phyloP scores from a whole-genome alignment of 2,888 invertebrate genomes.

The Drosophila tanythrix region DNA sequence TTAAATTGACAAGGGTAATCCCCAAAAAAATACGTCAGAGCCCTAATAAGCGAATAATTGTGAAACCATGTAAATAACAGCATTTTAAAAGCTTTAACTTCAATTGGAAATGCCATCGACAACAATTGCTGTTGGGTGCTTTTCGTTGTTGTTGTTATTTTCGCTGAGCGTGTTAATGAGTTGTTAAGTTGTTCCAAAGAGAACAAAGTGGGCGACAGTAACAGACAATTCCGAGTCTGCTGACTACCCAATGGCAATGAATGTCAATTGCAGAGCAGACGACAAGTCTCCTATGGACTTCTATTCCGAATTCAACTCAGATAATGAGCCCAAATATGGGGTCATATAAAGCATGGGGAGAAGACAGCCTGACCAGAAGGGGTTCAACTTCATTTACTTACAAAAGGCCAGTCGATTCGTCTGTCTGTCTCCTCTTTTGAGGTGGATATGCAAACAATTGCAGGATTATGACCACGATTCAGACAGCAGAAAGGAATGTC shows the following conservation, averaged over 20 bases:
- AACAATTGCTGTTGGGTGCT: conserved; percentile 53
- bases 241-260: conserved; percentile 64
- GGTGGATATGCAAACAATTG: conserved; percentile 49
- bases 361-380: conserved; percentile 9
- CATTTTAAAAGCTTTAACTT: conserved; percentile 48
- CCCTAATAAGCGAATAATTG: conserved; percentile 44
- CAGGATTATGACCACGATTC: conserved; percentile 38
- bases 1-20: conserved; percentile 66
- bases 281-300: conserved; percentile 28
- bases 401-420: conserved; percentile 32
- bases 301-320: conserved; percentile 7
- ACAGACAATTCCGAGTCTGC: conserved; percentile 36
- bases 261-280: conserved; percentile 71
- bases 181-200: conserved; percentile 68
- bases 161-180: conserved; percentile 71
- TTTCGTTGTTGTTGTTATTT: conserved; percentile 29
- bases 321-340: conserved; percentile 4
- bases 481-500: neutral
- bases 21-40: conserved; percentile 6
- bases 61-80: conserved; percentile 54
- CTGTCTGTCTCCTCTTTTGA: neutral
- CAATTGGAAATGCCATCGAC: conserved; percentile 33
- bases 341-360: conserved; percentile 5
- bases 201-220: conserved; percentile 30
- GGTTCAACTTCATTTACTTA: conserved; percentile 25